Conservation (phyloP, 2,797 vertebrate genomes). For the Thunnus albacares region DNA sequence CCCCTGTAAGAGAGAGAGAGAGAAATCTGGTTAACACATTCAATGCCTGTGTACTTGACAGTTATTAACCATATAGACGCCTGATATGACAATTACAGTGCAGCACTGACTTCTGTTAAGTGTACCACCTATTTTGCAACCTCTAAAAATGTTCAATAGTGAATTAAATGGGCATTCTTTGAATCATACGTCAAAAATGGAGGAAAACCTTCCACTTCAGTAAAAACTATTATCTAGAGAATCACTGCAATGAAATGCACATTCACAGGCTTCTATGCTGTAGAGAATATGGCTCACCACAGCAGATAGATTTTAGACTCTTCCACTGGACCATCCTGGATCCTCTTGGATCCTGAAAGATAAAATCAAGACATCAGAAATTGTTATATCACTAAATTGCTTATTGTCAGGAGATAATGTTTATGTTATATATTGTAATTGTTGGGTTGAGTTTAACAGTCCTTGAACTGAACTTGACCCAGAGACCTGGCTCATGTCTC, state of each 20-base stretch:
- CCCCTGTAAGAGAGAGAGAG: slow-evolving; percentile 80
- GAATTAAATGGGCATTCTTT: neutral
- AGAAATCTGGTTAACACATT: neutral
- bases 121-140: neutral
- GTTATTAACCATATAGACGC: neutral
- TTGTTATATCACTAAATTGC: neutral
- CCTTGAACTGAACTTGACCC: slow-evolving; percentile 48
- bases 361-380: slow-evolving; percentile 31
- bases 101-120: too few relatives aligned
- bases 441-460: neutral
- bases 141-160: neutral
- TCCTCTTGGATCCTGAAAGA: slow-evolving; percentile 91
- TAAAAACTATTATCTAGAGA: neutral
- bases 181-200: neutral
- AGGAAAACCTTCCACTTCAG: neutral
- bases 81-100: neutral
- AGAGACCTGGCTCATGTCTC: slow-evolving; percentile 28
- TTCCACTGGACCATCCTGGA: slow-evolving; percentile 95
- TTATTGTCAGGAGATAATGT: neutral
- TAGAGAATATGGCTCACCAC: slow-evolving; percentile 84
- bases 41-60: neutral
- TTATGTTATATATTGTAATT: neutral
- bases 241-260: neutral
- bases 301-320: slow-evolving; percentile 88
- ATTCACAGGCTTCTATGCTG: neutral